Evolutionary conservation across 2,888 invertebrate genomes (phyloP).

Genomic region (Molanna angustata): DNA sequence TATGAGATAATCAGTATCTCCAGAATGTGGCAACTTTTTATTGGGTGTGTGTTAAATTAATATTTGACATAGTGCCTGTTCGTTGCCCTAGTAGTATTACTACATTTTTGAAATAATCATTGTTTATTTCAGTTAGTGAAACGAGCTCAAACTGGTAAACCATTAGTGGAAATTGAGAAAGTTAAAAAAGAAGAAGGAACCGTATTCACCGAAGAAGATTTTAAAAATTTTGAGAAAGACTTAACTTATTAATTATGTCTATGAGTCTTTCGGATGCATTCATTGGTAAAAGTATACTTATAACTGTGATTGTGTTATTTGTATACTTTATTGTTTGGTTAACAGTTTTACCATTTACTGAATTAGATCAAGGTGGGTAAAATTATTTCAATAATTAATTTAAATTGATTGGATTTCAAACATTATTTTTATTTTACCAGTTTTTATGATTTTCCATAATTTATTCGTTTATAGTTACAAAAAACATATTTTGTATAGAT

Average conservation of each 20-base stretch:
- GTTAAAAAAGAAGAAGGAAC: conserved; percentile 52
- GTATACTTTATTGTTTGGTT: conserved; percentile 64
- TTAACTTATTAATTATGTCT: conserved; percentile 52
- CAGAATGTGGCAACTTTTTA: too few species aligned
- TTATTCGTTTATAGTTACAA: too few species aligned
- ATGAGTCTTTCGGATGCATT: conserved; percentile 59
- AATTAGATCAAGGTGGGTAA: conserved; percentile 54
- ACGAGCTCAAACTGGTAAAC: conserved; percentile 54
- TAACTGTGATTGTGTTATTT: conserved; percentile 52
- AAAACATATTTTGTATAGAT: too few species aligned
- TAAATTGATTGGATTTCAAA: too few species aligned
- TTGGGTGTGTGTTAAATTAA: too few species aligned
- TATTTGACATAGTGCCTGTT: too few species aligned
- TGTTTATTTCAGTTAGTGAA: conserved; percentile 52
- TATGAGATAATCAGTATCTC: too few species aligned
- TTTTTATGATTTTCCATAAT: too few species aligned
- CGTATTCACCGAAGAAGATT: conserved; percentile 69
- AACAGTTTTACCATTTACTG: conserved; percentile 65
- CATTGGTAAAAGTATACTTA: conserved; percentile 58
- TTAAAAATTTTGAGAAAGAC: conserved; percentile 64
- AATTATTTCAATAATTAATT: too few species aligned
- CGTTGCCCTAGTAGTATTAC: too few species aligned
- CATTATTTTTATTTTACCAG: too few species aligned
- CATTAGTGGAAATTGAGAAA: conserved; percentile 44
- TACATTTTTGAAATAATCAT: too few species aligned